phyloP scores from a whole-genome alignment of 2,113 vertebrate genomes.

The Bujurquina vittata region DNA sequence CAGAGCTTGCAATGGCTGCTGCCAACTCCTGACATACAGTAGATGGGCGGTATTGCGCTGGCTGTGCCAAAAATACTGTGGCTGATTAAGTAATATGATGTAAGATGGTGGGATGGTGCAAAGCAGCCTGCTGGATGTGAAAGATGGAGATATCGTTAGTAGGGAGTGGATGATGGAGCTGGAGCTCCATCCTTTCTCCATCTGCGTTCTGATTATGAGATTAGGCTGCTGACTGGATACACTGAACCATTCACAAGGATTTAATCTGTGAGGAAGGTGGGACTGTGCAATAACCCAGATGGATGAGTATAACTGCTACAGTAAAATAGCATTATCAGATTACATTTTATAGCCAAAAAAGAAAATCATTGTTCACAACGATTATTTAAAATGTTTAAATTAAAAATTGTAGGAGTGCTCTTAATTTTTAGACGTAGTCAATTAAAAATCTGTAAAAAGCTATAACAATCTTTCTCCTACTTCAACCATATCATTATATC shows the following conservation, averaged over 20 bases:
- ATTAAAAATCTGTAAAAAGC: too few relatives aligned
- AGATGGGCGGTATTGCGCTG: constrained; percentile 3
- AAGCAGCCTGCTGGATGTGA: constrained; percentile 27
- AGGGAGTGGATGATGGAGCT: not conserved
- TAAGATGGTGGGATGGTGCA: constrained; percentile 37
- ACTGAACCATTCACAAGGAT: constrained; percentile 17
- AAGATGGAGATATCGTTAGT: constrained; percentile 25
- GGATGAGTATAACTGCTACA: not conserved
- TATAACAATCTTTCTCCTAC: too few relatives aligned
- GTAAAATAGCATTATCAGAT: not conserved
- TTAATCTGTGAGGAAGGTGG: constrained; percentile 7
- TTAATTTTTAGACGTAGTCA: too few relatives aligned
- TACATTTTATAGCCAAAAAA: not conserved
- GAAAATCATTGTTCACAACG: too few relatives aligned
- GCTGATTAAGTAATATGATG: constrained; percentile 49
- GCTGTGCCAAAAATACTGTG: constrained; percentile 39
- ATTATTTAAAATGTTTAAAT: too few relatives aligned
- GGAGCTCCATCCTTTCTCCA: constrained; percentile 16
- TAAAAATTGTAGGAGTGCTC: too few relatives aligned
- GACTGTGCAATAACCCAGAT: not conserved
- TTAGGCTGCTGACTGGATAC: constrained; percentile 15
- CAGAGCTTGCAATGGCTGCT: constrained; percentile 23
- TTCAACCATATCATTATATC: not conserved
- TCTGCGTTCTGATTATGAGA: constrained; percentile 39
- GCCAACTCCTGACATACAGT: constrained; percentile 62